A percentile compares a stretch with the other conserved stretches of the same genome.
These are phyloP conservation scores for Netelia virgata DNA, from an alignment of 2,888 invertebrate species.

Conservation along the genomic window DNA sequence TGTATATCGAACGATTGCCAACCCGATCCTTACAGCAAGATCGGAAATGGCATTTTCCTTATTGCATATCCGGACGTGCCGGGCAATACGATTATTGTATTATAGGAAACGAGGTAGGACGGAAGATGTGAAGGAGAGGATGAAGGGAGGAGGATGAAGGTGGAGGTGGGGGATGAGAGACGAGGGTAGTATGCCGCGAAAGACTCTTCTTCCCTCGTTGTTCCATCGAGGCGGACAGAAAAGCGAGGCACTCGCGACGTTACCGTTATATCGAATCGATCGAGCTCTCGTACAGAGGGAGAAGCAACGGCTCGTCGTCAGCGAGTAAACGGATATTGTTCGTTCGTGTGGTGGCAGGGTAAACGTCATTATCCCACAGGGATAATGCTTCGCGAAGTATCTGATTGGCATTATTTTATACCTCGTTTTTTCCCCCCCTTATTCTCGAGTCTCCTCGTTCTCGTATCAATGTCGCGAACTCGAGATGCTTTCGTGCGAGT, in stretches of 20 bases:
- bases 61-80: conserved; percentile 78
- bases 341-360: conserved; percentile 55
- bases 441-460: neutral
- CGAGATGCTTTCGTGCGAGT: too few relatives aligned
- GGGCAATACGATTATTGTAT: conserved; percentile 77
- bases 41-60: conserved; percentile 76
- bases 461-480: neutral
- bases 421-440: neutral
- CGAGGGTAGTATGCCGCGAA: neutral
- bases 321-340: conserved; percentile 61
- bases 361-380: conserved; percentile 51
- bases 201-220: conserved; percentile 56
- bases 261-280: conserved; percentile 47
- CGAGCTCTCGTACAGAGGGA: conserved; percentile 9
- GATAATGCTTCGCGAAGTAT: conserved; percentile 7
- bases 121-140: neutral
- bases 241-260: conserved; percentile 52
- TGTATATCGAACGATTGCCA: conserved; percentile 43
- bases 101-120: conserved; percentile 60
- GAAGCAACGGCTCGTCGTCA: conserved; percentile 33
- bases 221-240: conserved; percentile 48
- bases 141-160: conserved; percentile 36
- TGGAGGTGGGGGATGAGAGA: conserved; percentile 9
- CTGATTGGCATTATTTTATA: conserved; percentile 62
- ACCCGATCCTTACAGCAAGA: conserved; percentile 52